Evolutionary conservation across 2,113 vertebrate species (phyloP), one percentile per base, ranked within the genome.

Genomic region (Dryoscopus gambensis): DNA sequence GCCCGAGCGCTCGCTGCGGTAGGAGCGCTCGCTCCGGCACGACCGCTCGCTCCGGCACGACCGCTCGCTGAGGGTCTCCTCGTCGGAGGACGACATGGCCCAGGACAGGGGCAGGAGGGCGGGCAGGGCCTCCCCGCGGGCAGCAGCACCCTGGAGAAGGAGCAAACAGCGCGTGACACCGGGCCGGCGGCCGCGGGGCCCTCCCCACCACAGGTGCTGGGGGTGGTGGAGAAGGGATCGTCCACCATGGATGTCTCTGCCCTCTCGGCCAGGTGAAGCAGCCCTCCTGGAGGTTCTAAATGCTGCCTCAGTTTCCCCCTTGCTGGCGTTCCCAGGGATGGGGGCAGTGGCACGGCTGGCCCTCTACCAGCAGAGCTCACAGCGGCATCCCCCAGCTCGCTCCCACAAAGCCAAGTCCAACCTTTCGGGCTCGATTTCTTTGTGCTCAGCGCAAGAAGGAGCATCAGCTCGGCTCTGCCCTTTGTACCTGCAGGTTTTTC

Each of bases 11-110:
- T 99, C 99, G 33, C 99, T 99, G 80, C 99, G 98, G 88, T 99
- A 99, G 44, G 99, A 99, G 16, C 99, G 98, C 95, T 99, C 99
- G 8, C 99, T 99, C 31, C 98, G 98, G 90, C 99, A 99, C 0
- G 99, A 99, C 31, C 98, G 97, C 97, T 99, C 99, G 5, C 99
- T 99, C 91, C 98, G 97, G 94, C 98, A 99, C 0, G 99, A 99
- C 28, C 99, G 97, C 97, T 99, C 99, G 59, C 99, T 99, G 87
- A 99, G 98, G 80, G 99, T 99, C 93, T 99, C 99, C 96, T 99
- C 99, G 11, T 99, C 99, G 2, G 99, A 99, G 71, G 99, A 99
- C 97, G 99, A 99, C 99, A 99, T 99, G 76, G 96, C 87, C 81
- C 95, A 84, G 37, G 79, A 35, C 13, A 78, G 13, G 76, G 84